A percentile compares a stretch with the other conserved stretches of the same genome.
phyloP scores from a whole-genome alignment of 1,140 invertebrate genomes.

The Diuraphis noxia region DNA sequence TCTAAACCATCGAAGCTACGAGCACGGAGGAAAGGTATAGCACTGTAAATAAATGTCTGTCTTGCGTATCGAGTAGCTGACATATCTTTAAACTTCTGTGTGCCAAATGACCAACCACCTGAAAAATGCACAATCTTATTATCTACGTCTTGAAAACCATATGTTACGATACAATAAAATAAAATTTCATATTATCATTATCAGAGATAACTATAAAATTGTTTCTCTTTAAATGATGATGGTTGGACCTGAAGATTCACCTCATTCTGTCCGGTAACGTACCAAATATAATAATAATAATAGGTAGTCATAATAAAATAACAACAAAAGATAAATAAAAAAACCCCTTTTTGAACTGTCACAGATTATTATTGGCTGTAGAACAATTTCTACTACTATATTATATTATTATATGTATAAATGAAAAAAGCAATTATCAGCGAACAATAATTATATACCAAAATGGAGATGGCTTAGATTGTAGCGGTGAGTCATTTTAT shows the following conservation, averaged over 20 bases:
- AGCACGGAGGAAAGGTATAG: slow-evolving; percentile 85
- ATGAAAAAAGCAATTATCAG: neutral
- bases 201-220: neutral
- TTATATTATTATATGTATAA: no score
- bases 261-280: neutral
- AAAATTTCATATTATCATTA: neutral
- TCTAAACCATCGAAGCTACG: slow-evolving; percentile 89
- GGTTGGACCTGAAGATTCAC: neutral
- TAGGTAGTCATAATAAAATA: neutral
- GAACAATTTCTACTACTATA: neutral
- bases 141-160: neutral
- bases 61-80: slow-evolving; percentile 81
- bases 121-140: neutral
- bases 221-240: neutral
- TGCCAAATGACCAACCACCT: slow-evolving; percentile 95
- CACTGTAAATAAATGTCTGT: slow-evolving; percentile 92
- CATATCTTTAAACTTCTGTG: slow-evolving; percentile 94
- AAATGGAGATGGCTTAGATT: neutral
- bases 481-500: neutral
- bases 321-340: neutral
- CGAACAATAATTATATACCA: neutral
- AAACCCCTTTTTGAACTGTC: neutral
- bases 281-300: neutral
- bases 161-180: neutral
- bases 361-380: neutral